Evolutionary conservation across 2,797 vertebrate genomes (phyloP).

Genomic region (Hemitrygon akajei): DNA sequence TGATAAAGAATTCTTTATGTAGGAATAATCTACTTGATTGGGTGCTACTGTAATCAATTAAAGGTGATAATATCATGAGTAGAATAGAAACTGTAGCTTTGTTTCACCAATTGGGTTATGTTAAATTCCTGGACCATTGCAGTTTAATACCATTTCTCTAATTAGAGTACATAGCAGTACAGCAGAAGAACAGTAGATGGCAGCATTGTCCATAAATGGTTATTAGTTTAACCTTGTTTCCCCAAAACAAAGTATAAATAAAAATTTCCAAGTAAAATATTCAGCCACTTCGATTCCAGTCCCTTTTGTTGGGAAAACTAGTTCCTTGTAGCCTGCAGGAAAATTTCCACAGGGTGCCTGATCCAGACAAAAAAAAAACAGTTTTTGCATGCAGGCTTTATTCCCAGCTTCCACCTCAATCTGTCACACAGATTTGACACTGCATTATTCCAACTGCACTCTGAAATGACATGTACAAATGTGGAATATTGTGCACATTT

Average conservation of each 20-base stretch:
- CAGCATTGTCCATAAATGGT: conserved; percentile 24
- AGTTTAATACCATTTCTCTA: background rate
- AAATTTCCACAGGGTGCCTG: conserved; percentile 73
- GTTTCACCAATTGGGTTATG: background rate
- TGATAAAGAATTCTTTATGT: background rate
- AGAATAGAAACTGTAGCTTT: background rate
- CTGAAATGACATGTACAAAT: conserved; percentile 97
- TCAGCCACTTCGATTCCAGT: conserved; percentile 44
- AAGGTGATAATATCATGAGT: background rate
- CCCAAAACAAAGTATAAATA: conserved; percentile 17
- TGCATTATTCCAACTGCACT: conserved; percentile 79
- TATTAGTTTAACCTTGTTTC: background rate
- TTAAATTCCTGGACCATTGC: conserved; percentile 6
- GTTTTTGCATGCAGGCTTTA: conserved; percentile 77
- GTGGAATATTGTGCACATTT: conserved; percentile 98
- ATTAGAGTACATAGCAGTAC: background rate
- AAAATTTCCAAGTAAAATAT: conserved; percentile 30
- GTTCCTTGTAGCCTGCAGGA: conserved; percentile 73
- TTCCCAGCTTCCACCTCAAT: conserved; percentile 96
- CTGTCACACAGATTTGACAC: conserved; percentile 99
- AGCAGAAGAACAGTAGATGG: background rate
- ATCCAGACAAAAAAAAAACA: conserved; percentile 75
- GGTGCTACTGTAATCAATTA: background rate
- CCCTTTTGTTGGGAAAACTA: conserved; percentile 48
- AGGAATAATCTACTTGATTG: background rate